A percentile compares a stretch with the other conserved stretches of the same genome.
Conservation (phyloP, 2,888 invertebrate genomes). For the Crioceris asparagi region DNA sequence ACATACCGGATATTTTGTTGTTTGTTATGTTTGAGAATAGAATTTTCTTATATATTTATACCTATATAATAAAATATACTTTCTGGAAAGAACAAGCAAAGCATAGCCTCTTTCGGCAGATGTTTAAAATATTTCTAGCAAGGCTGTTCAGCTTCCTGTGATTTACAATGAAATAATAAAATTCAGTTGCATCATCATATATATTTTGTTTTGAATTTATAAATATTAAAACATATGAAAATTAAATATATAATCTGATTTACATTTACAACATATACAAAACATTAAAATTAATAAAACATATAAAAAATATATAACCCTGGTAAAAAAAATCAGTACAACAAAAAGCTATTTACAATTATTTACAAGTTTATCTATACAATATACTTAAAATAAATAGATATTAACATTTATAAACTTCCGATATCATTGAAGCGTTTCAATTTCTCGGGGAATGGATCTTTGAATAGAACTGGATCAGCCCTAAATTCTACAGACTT, state of each 20-base stretch:
- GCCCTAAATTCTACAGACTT: constrained; percentile 85
- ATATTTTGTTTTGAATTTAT: no score
- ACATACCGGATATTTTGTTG: no score
- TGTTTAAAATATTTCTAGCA: no score
- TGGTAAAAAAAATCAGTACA: constrained; percentile 23
- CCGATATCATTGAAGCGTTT: constrained; percentile 85
- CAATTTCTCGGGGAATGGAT: constrained; percentile 72
- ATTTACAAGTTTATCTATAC: constrained; percentile 9
- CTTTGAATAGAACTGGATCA: constrained; percentile 87
- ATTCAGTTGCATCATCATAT: no score
- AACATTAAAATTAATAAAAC: constrained; percentile 18
- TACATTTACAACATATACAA: constrained; percentile 23
- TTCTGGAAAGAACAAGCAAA: no score
- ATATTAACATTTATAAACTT: constrained; percentile 50
- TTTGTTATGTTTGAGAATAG: no score
- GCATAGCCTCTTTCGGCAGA: no score
- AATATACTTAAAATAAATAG: constrained; percentile 19
- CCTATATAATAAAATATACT: no score
- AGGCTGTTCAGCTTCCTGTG: no score
- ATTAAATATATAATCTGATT: constrained; percentile 18
- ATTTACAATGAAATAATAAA: no score
- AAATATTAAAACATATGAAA: constrained; percentile 8
- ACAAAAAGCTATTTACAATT: constrained; percentile 17
- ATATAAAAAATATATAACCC: constrained; percentile 24
- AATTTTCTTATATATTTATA: no score